Conservation (phyloP, 2,888 invertebrate genomes). For the Crossocerus cetratus region DNA sequence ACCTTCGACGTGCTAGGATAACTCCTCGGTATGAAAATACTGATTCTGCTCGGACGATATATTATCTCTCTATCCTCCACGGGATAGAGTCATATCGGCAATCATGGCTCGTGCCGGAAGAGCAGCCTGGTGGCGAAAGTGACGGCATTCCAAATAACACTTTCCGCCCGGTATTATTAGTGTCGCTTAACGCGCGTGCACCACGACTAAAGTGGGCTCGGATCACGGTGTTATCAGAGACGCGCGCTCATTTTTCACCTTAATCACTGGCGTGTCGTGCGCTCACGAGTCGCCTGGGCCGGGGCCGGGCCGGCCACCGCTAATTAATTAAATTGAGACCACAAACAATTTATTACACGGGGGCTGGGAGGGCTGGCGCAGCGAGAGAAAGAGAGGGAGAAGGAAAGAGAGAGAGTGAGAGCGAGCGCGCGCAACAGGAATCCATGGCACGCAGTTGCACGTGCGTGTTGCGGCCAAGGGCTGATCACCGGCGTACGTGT, state of each 20-base stretch:
- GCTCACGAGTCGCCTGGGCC: too few species aligned
- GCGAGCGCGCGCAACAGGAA: slow-evolving; percentile 34
- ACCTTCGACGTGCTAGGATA: too few species aligned
- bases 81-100: too few species aligned
- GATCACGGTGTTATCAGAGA: slow-evolving; percentile 42
- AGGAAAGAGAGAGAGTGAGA: too few species aligned
- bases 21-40: too few species aligned
- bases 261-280: slow-evolving; percentile 30
- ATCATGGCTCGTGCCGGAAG: too few species aligned
- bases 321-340: slow-evolving; percentile 60
- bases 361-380: too few species aligned
- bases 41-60: too few species aligned
- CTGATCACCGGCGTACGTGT: background rate
- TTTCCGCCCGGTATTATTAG: slow-evolving; percentile 2
- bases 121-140: too few species aligned
- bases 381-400: too few species aligned
- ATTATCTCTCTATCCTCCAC: too few species aligned
- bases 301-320: slow-evolving; percentile 27
- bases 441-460: slow-evolving; percentile 24
- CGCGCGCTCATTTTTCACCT: slow-evolving; percentile 46
- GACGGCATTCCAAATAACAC: background rate
- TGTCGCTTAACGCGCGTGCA: slow-evolving; percentile 18
- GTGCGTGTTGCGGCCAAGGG: slow-evolving; percentile 1
- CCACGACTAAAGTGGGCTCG: slow-evolving; percentile 33
- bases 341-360: slow-evolving; percentile 52